phyloP scores from a whole-genome alignment of 1,140 invertebrate species.

The Bombus sibiricus region DNA sequence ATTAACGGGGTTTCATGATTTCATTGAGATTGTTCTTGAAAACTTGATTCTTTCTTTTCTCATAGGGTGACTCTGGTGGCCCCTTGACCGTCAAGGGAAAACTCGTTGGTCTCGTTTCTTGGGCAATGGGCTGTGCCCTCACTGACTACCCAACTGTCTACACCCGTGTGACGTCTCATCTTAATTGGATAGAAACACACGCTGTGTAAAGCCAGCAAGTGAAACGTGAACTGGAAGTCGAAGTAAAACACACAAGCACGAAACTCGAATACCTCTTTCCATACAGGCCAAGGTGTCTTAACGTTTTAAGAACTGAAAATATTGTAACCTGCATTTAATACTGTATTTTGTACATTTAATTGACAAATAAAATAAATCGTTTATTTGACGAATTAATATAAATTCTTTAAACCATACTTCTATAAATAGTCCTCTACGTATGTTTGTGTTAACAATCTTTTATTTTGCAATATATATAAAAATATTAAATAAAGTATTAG shows the following conservation, averaged over 20 bases:
- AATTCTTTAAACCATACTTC: background rate
- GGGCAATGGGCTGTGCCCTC: constrained; percentile 78
- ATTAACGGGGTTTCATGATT: background rate
- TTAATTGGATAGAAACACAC: constrained; percentile 60
- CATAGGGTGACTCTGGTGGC: constrained; percentile 83
- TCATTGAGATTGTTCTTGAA: background rate
- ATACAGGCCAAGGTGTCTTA: too few species aligned
- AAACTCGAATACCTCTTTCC: too few species aligned
- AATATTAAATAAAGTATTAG: too few species aligned
- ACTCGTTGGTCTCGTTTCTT: constrained; percentile 80
- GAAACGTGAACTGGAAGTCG: background rate
- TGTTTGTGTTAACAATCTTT: too few species aligned
- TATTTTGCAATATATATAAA: too few species aligned
- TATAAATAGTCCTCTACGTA: background rate
- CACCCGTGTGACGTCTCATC: constrained; percentile 70
- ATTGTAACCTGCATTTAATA: background rate
- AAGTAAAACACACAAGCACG: background rate
- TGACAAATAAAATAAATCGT: background rate
- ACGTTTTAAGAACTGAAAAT: too few species aligned
- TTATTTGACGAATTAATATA: background rate
- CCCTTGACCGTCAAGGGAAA: constrained; percentile 80
- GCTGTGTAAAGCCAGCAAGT: constrained; percentile 15
- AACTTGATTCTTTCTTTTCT: background rate
- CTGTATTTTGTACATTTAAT: background rate
- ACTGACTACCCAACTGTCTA: constrained; percentile 77